Base-by-base conservation (phyloP, 1,140 invertebrate genomes). In the Hylaeus volcanicus region DNA sequence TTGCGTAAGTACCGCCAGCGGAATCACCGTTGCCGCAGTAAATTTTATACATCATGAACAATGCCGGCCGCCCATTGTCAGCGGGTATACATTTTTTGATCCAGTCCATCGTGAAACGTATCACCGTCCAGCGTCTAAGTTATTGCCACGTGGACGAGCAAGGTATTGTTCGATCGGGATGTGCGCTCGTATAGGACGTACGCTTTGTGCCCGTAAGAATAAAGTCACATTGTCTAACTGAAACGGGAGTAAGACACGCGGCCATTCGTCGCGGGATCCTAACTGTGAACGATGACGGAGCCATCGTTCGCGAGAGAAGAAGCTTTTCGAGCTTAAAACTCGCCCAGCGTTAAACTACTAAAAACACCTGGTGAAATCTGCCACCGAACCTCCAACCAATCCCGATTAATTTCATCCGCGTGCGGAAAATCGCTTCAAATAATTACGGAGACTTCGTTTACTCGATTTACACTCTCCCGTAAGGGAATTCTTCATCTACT, bases 261-360 rank as follows among this genome's bases (percentile, higher is more conserved):
- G 63, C 63, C 45, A 79, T 82, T 60, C 80, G 71, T 84, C 78
- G 58, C 41, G 48, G 14, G 5, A 12, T 64, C 60, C 73, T 26
- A 76, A 85, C 66, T 72, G 81, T 69, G 79, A 82, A 74, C 82
- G 79, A 86, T 82, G 83, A 86, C 63, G 83, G 26, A 65, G 53
- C 63, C 79, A 79, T 84, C 82, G 82, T 61, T 86, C 74, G 81
- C 68, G 45, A 58, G 75, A 37, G 60, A 15, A 39, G 84, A 85
- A 26, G 26, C 26, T 26, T 26, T 26, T 26, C 26, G 26, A 26
- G 26, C 26, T 26, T 26, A 26, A 26, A 26, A 26, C 48, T 56
- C 55, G 48, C 4, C 26, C 12, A 14, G 15, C 41, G 51, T 12
- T 26, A 37, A n/a, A 73, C 68, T 55, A 48, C 53, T 76, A 74